Evolutionary conservation across 1,140 invertebrate species (phyloP).

Genomic region (Anoplolepis gracilipes): DNA sequence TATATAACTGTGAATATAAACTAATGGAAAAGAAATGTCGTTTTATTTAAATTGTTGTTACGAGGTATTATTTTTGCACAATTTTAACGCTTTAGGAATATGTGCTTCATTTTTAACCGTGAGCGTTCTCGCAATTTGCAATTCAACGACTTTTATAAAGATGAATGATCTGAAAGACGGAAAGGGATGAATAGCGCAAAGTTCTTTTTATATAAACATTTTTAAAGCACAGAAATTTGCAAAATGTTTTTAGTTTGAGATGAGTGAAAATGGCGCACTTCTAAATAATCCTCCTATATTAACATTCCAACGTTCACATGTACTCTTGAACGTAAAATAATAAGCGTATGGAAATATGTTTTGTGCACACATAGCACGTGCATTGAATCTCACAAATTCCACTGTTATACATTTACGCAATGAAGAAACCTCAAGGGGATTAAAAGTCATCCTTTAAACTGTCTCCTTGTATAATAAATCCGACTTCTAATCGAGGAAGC

Average conservation of each 20-base stretch:
- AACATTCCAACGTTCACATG: not conserved
- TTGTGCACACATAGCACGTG: not conserved
- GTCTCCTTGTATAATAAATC: conserved; percentile 50
- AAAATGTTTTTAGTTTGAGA: conserved; percentile 19
- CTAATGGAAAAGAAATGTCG: conserved; percentile 30
- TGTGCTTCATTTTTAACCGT: conserved; percentile 23
- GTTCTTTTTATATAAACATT: conserved; percentile 15
- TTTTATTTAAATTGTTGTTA: conserved; percentile 26
- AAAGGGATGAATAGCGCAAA: conserved; percentile 7
- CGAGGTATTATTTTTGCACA: conserved; percentile 40
- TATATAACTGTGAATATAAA: conserved; percentile 13
- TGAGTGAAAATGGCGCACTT: not conserved
- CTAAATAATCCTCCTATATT: not conserved
- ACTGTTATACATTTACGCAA: conserved; percentile 13
- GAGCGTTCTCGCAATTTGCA: not conserved
- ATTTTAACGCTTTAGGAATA: conserved; percentile 14
- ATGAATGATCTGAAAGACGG: conserved; percentile 10
- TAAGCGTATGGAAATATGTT: not conserved
- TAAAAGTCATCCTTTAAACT: conserved; percentile 46
- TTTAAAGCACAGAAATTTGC: not conserved
- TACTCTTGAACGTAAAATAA: not conserved
- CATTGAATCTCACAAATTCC: not conserved
- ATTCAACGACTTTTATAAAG: conserved; percentile 29
- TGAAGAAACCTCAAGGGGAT: conserved; percentile 3
- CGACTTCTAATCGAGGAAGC: conserved; percentile 51